Conservation (phyloP, 2,888 invertebrate species). For the Salticus scenicus region DNA sequence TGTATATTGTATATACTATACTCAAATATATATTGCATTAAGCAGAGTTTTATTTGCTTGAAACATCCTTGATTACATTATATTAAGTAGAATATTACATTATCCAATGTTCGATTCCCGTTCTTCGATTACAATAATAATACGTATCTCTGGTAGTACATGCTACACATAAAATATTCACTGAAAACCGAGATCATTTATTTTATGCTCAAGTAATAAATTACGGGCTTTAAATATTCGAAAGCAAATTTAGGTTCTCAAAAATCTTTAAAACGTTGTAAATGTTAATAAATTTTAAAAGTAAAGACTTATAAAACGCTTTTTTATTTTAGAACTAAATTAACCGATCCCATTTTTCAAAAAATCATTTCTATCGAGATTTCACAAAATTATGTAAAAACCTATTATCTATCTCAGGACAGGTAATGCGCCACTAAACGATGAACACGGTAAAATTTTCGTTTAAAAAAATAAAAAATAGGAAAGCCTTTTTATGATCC, state of each 20-base stretch:
- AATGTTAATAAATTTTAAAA: slow-evolving; percentile 1
- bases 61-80: too few relatives aligned
- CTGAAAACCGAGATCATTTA: too few relatives aligned
- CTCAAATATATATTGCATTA: too few relatives aligned
- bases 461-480: neutral
- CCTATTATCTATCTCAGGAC: neutral
- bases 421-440: neutral
- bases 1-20: too few relatives aligned
- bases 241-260: neutral
- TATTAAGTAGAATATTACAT: too few relatives aligned
- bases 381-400: neutral
- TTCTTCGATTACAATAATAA: too few relatives aligned
- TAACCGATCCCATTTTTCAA: neutral
- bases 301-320: neutral
- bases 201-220: too few relatives aligned
- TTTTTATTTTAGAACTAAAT: neutral
- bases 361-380: neutral
- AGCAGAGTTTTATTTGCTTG: too few relatives aligned
- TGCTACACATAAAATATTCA: too few relatives aligned
- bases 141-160: too few relatives aligned
- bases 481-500: neutral
- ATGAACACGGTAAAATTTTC: neutral
- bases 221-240: too few relatives aligned
- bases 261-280: neutral
- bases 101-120: too few relatives aligned